phyloP scores from a whole-genome alignment of 2,113 vertebrate species.

The Microtus pennsylvanicus region DNA sequence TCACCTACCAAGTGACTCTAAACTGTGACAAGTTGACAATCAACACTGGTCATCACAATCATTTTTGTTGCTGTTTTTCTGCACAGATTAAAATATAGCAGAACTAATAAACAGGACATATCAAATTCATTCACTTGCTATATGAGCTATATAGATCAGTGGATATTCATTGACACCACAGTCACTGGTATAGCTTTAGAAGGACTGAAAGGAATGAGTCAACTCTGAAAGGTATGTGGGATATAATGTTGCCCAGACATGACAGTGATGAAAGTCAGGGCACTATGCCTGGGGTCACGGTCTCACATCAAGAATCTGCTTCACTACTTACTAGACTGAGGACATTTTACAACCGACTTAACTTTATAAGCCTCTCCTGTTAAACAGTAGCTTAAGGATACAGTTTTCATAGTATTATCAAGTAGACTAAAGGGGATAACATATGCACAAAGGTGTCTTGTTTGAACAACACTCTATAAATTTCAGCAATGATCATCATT shows the following conservation, averaged over 20 bases:
- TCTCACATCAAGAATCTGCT: not conserved
- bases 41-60: not conserved
- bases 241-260: not conserved
- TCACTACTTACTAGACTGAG: not conserved
- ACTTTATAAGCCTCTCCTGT: not conserved
- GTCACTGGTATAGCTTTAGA: not conserved
- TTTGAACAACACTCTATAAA: not conserved
- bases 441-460: not conserved
- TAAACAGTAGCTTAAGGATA: not conserved
- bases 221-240: not conserved
- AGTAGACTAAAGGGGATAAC: constrained; percentile 38
- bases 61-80: not conserved
- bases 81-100: constrained; percentile 7
- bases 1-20: not conserved
- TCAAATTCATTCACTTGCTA: constrained; percentile 23
- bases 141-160: constrained; percentile 38
- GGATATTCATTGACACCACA: not conserved
- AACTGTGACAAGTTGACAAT: not conserved
- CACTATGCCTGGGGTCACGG: not conserved
- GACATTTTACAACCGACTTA: not conserved
- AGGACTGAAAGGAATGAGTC: constrained; percentile 11
- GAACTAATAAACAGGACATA: not conserved
- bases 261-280: not conserved
- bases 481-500: not conserved
- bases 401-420: not conserved